Base-by-base conservation (phyloP, 2,797 vertebrate species). In the Somateria mollissima region DNA sequence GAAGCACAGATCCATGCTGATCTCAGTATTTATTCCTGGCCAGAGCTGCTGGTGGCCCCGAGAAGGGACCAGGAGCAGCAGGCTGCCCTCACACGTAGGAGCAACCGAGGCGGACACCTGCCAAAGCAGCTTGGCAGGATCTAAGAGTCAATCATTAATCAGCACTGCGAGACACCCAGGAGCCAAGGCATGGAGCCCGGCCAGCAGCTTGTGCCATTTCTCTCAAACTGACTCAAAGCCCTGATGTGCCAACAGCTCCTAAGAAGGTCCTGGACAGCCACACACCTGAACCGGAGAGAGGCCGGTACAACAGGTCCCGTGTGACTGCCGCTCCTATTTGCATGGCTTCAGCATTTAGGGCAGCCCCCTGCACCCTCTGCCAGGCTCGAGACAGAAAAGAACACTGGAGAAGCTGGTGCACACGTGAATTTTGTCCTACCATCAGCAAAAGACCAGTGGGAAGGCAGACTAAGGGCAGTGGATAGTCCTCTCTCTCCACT, bases 291-390 rank as follows among this genome's bases (percentile, higher is more conserved):
- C 25, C 0, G 1, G 9, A 39, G 34, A 78, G 65, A 73, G 80
- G 53, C 11, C 0, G 2, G 21, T 24, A 51, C 1, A 1, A 64
- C 34, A 66, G 20, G 6, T 13, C n/a, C 56, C 8, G 9, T 27
- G 28, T 0, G 0, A n/a, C 30, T 1, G 1, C 1, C 0, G 0
- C 47, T 43, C 12, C 36, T n/a, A 10, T 17, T 53, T 21, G 34
- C 4, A 49, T 11, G 20, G 22, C 27, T 78, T 14, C 24, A 39
- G 56, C 16, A 2, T 21, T 64, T 61, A 20, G 62, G 43, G 64
- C 30, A 64, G 64, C n/a, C 41, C 22, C 5, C 51, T 22, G 14
- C 62, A 24, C 47, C 80, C 64, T 4, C 4, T 34, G 43, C 32
- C 30, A 32, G 43, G 65, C 65, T 47, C 32, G 24, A 32, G n/a